These are phyloP conservation scores for Drosophila repleta DNA, from an alignment of 1,140 invertebrate genomes.

Conservation along the genomic window DNA sequence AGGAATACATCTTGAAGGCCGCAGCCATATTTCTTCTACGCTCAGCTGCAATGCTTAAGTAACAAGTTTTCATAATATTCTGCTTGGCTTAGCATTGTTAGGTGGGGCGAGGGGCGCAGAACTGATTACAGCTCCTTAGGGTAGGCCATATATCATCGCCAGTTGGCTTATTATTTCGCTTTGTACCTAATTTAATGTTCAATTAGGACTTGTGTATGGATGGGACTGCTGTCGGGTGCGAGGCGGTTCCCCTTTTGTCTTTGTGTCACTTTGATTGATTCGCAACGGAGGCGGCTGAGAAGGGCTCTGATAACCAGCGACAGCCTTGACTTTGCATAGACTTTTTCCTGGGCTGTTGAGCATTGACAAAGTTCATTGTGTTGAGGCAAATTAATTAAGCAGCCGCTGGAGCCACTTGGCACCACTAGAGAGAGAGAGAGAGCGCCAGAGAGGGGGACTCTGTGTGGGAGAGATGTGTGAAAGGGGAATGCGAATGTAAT, in stretches of 20 bases:
- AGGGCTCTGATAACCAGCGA: neutral
- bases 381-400: slow-evolving; percentile 68
- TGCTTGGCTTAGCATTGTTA: neutral
- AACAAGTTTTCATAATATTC: slow-evolving; percentile 1
- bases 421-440: slow-evolving; percentile 8
- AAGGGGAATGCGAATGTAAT: slow-evolving; percentile 12
- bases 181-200: slow-evolving; percentile 64
- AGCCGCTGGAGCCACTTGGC: slow-evolving; percentile 40
- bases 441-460: slow-evolving; percentile 2
- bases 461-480: slow-evolving; percentile 2
- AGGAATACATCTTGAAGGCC: too few species aligned
- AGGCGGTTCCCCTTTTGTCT: slow-evolving; percentile 12
- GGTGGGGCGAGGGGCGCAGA: too few species aligned
- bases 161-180: slow-evolving; percentile 9
- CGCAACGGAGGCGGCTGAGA: neutral
- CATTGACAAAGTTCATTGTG: slow-evolving; percentile 53
- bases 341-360: slow-evolving; percentile 26
- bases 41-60: neutral
- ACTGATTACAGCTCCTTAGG: neutral
- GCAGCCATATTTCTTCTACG: too few species aligned
- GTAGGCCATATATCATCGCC: slow-evolving; percentile 19
- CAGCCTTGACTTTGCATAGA: slow-evolving; percentile 6
- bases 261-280: slow-evolving; percentile 63
- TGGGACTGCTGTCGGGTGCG: slow-evolving; percentile 4
- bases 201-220: slow-evolving; percentile 50